Conservation (phyloP, 2,888 invertebrate genomes). For the Chymomyza amoena region DNA sequence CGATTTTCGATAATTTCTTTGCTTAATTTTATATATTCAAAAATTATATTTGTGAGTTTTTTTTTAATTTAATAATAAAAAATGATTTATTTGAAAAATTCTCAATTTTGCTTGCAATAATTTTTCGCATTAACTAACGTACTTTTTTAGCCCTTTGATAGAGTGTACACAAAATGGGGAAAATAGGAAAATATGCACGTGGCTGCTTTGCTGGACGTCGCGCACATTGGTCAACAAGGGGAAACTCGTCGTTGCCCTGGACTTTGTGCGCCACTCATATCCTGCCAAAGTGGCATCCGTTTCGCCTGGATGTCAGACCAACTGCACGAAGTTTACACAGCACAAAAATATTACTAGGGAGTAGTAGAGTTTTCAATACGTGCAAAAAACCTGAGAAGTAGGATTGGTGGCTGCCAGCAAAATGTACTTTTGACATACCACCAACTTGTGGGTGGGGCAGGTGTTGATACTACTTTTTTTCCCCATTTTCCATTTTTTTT, state of each 20-base stretch:
- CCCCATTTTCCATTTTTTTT: not conserved
- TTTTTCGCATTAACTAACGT: no score
- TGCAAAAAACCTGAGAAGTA: conserved; percentile 12
- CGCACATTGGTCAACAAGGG: conserved; percentile 12
- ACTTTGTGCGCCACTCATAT: conserved; percentile 48
- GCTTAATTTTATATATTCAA: no score
- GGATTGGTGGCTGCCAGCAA: conserved; percentile 9
- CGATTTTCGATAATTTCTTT: no score
- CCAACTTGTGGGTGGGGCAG: conserved; percentile 40
- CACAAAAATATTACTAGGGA: not conserved
- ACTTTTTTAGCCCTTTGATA: no score
- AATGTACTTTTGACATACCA: conserved; percentile 42
- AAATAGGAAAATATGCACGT: conserved; percentile 11
- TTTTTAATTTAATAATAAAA: no score
- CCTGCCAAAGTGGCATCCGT: conserved; percentile 56
- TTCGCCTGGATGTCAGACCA: not conserved
- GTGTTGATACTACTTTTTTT: conserved; percentile 15
- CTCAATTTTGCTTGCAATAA: no score
- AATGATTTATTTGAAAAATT: no score
- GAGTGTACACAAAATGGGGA: not conserved
- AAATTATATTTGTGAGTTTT: no score
- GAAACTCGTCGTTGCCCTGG: not conserved
- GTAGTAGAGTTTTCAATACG: not conserved
- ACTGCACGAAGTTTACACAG: not conserved
- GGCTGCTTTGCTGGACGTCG: conserved; percentile 24